Evolutionary conservation across 2,888 invertebrate genomes (phyloP), one percentile per base, ranked within the genome.

Genomic region (Diloba caeruleocephala): DNA sequence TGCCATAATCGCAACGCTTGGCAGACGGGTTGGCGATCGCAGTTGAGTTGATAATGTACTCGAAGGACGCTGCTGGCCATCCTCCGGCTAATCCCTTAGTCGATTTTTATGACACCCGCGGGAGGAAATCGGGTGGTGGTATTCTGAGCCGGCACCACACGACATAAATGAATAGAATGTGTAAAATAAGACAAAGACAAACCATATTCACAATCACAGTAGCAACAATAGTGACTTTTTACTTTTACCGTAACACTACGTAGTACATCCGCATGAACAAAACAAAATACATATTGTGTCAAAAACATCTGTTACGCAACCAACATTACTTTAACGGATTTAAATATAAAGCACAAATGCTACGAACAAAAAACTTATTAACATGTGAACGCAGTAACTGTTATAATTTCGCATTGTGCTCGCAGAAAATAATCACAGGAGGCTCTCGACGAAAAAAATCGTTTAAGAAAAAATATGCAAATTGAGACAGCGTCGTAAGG

Each of bases 331-430:
- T 67, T 67, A 76, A 78, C 70, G 74, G 76, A 74, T 79, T 76
- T 70, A 57, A 61, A 73, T 73, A 73, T 68, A 76, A 72, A 54
- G 66, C 61, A 62, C 64, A 76, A 54, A 69, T 46, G 62, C 14
- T 56, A 45, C 54, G 59, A 72, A 80, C 75, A 88, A 88, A 89
- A 90, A 90, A 82, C 83, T 66, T 71, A 89, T 90, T 90, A 86
- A 74, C 90, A 91, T 91, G 76, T 83, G 82, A 90, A 90, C 83
- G 59, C 73, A 75, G 78, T 65, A 67, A 86, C 85, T 79, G 84
- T 84, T 83, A 84, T 87, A 86, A 89, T 85, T 85, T 81, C 66
- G 66, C 75, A 83, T 89, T 88, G 85, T 89, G 69, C 63, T 59
- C 36, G 51, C 52, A 70, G 75, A 81, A 74, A 87, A 85, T 85